Evolutionary conservation across 2,113 vertebrate genomes (phyloP), one percentile per base, ranked within the genome.

Genomic region (Cinclus cinclus): DNA sequence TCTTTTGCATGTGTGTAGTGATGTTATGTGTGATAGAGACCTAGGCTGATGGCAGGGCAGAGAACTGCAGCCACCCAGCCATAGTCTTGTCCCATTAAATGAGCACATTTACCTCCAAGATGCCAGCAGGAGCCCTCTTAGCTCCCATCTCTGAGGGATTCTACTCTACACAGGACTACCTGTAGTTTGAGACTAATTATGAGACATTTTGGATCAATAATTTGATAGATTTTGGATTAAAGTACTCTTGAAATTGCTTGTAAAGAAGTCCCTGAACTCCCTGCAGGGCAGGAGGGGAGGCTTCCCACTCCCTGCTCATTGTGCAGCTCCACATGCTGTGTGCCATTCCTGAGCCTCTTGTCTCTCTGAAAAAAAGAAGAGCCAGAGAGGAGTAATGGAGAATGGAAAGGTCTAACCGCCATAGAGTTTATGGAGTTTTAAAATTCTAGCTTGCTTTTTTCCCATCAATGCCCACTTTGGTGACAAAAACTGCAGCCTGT

Each of bases 321-420:
- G 39, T 46, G 53, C 1, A 3, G 11, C 63, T 67, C 53, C 3
- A 0, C 0, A 0, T n/a, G 28, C 64, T 65, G 28, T 0, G 0
- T 5, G 9, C 21, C 30, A 11, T 0, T 1, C 3, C 2, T 17
- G 27, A 44, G 10, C 37, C 31, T 76, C 44, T 39, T 33, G 33
- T 21, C 49, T 63, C 35, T 27, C 46, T 64, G 22, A 0, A 0
- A 10, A 1, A 4, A 59, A 75, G 46, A 55, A 68, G 44, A 56
- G 37, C 11, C 39, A 33, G 30, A 76, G 17, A 12, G 28, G 44
- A 55, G 10, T 27, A 73, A 64, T 9, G 6, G 24, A 44, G 27
- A 42, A 42, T 46, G n/a, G 24, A 80, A 47, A 50, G n/a, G 21
- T n/a, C 25, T 58, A 21, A 60, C 10, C 60, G 58, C 14, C 3